phyloP scores from a whole-genome alignment of 1,140 invertebrate genomes.

The Eubasilissa regina region DNA sequence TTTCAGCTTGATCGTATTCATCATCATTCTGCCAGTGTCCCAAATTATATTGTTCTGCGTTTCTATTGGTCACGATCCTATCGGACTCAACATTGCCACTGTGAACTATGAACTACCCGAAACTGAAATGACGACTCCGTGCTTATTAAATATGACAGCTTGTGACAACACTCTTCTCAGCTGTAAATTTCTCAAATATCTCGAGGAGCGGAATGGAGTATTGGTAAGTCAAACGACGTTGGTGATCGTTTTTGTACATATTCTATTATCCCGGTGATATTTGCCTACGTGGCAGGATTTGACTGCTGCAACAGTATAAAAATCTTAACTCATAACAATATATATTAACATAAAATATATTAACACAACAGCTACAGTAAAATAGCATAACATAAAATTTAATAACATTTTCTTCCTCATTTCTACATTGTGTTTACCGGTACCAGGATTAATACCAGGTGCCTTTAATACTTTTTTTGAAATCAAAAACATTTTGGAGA shows the following conservation, averaged over 20 bases:
- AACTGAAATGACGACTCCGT: conserved; percentile 71
- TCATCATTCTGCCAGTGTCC: conserved; percentile 91
- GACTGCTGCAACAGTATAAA: background rate
- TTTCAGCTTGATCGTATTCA: conserved; percentile 88
- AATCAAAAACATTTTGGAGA: too few species aligned
- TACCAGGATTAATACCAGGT: too few species aligned
- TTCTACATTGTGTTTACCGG: too few species aligned
- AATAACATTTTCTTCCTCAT: too few species aligned
- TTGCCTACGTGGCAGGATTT: too few species aligned
- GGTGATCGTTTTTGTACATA: background rate
- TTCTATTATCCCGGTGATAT: too few species aligned
- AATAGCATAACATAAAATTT: too few species aligned
- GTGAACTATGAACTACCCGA: conserved; percentile 86
- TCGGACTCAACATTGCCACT: conserved; percentile 85
- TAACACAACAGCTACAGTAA: too few species aligned
- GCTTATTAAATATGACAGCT: conserved; percentile 66
- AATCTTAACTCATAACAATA: background rate
- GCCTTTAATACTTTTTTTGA: too few species aligned
- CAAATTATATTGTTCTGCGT: conserved; percentile 96
- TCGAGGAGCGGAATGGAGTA: conserved; percentile 76
- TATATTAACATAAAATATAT: too few species aligned
- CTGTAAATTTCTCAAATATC: conserved; percentile 82
- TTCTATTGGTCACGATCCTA: conserved; percentile 93
- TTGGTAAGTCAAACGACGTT: conserved; percentile 70
- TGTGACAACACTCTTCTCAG: conserved; percentile 81